Evolutionary conservation across 1,140 invertebrate species (phyloP).

Genomic region (Neodiprion pinetum): DNA sequence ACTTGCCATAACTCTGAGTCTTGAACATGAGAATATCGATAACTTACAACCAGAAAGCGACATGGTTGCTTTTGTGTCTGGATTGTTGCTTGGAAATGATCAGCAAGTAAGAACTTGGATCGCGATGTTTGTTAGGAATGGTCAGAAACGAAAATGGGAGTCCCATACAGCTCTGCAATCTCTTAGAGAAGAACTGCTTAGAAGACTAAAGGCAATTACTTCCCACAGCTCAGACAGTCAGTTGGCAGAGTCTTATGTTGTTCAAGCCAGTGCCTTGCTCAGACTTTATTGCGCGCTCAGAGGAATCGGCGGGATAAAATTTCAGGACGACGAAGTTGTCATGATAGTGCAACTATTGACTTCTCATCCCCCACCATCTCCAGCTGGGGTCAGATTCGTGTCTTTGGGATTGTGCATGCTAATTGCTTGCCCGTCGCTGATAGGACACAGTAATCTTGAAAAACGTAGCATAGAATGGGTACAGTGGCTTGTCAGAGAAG

Average conservation of each 20-base stretch:
- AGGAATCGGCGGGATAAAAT: conserved; percentile 92
- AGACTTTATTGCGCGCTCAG: conserved; percentile 90
- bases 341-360: conserved; percentile 86
- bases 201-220: conserved; percentile 70
- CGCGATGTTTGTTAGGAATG: conserved; percentile 86
- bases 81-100: conserved; percentile 89
- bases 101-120: conserved; percentile 91
- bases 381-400: conserved; percentile 91
- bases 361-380: conserved; percentile 86
- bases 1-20: conserved; percentile 79
- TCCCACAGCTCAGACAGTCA: conserved; percentile 64
- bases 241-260: conserved; percentile 72
- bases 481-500: conserved; percentile 89
- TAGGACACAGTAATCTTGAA: conserved; percentile 81
- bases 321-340: conserved; percentile 91
- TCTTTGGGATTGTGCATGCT: conserved; percentile 94
- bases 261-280: conserved; percentile 81
- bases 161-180: conserved; percentile 73
- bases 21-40: conserved; percentile 61
- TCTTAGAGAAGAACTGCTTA: conserved; percentile 81
- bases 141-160: conserved; percentile 88
- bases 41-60: conserved; percentile 55
- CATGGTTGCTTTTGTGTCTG: conserved; percentile 87
- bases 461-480: conserved; percentile 93
- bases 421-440: conserved; percentile 90